Base-by-base conservation (phyloP, 2,888 invertebrate species). In the Sphinx pinastri region DNA sequence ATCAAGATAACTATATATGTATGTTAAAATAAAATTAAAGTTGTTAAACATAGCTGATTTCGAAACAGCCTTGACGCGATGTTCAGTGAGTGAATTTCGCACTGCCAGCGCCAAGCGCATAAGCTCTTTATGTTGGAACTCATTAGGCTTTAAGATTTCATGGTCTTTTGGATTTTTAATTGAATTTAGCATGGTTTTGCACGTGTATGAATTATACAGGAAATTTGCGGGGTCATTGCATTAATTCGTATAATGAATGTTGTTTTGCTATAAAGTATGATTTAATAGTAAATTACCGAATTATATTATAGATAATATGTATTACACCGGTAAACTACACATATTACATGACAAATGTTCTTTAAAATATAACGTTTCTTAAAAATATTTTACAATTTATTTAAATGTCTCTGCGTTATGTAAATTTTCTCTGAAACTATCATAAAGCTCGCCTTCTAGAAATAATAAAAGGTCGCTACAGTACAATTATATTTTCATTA, bases 71-170 rank as follows among this genome's bases (percentile, higher is more conserved):
- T 63, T 63, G 16, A 19, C 3, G 14, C 5, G 8, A 16, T 57
- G 12, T 63, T 12, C 8, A 38, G 47, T 63, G 12, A 63, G 10
- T 45, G 60, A 47, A 19, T 63, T 63, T 63, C n/a, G 60, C 47
- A 49, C 10, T 19, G 47, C 60, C 47, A 47, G 47, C 47, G 11
- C 12, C 45, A 47, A 47, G 12, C 60, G 60, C 47, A 63, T 63
- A 49, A 47, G 57, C 60, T 47, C 47, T 63, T 47, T 63, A 63
- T 47, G 19, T 63, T 63, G 47, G 47, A 63, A 63, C 60, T 63
- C 47, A 63, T 63, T 63, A 63, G 47, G 54, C 12, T 47, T 19
- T 13, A 47, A 47, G 60, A 63, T 47, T 47, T 0, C 13, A 63
- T 16, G 60, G 16, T 7, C n/a, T 47, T 63, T 16, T 63, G 19